phyloP scores from a whole-genome alignment of 2,113 vertebrate genomes.

The Andinoacara biseriatus region DNA sequence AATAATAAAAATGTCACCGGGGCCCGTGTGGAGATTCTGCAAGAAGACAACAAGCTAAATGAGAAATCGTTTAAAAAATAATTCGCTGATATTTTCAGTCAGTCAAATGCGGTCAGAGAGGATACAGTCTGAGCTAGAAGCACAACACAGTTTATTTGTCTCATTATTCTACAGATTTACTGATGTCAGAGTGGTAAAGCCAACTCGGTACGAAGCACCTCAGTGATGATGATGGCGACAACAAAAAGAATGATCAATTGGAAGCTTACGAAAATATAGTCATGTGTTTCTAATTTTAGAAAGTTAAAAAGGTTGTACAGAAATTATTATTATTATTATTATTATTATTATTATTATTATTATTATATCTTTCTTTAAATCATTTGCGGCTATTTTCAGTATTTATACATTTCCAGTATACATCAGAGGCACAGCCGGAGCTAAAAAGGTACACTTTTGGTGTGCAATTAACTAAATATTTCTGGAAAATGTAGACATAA shows the following conservation, averaged over 20 bases:
- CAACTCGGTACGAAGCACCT: slow-evolving; percentile 9
- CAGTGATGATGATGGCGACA: not conserved
- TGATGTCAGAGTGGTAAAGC: not conserved
- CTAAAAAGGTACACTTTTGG: not conserved
- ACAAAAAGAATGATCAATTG: not conserved
- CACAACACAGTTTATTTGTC: slow-evolving; percentile 35
- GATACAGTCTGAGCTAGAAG: slow-evolving; percentile 20
- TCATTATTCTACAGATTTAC: slow-evolving; percentile 45
- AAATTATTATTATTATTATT: not conserved
- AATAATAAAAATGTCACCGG: slow-evolving; percentile 75
- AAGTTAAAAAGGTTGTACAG: not conserved
- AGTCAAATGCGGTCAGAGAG: slow-evolving; percentile 50
- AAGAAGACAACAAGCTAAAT: slow-evolving; percentile 70
- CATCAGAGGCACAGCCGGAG: not conserved
- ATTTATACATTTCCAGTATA: not conserved
- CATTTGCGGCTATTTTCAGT: not conserved
- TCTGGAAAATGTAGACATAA: not conserved
- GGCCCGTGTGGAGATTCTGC: slow-evolving; percentile 64
- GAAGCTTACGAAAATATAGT: not conserved
- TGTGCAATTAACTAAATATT: slow-evolving; percentile 6
- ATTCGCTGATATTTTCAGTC: slow-evolving; percentile 54
- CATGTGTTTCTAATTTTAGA: not conserved
- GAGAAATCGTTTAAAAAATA: slow-evolving; percentile 71
- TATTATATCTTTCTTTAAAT: not conserved
- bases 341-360: not conserved